Percentiles rank a stretch among this genome's conserved stretches.
Evolutionary conservation across 2,113 vertebrate genomes (phyloP).

Genomic region (Cariama cristata): DNA sequence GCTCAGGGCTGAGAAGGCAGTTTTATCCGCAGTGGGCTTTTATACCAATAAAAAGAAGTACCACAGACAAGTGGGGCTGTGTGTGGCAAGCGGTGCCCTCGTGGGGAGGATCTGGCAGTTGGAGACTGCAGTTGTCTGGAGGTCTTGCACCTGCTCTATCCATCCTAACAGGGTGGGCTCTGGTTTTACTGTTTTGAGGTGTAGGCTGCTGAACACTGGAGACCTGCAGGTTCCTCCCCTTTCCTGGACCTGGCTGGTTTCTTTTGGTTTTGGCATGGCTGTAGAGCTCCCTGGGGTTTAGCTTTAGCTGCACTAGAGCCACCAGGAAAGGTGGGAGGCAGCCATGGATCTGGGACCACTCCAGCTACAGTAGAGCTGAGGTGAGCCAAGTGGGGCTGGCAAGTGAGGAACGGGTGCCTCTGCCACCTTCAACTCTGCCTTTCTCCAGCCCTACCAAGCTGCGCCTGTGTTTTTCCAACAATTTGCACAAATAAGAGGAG

Average conservation of each 20-base stretch:
- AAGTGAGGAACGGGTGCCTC: not conserved
- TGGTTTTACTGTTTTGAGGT: not conserved
- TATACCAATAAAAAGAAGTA: slow-evolving; percentile 61
- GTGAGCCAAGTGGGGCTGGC: not conserved
- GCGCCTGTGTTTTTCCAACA: not conserved
- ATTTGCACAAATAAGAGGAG: slow-evolving; percentile 54
- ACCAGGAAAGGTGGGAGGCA: not conserved
- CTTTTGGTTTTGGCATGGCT: not conserved
- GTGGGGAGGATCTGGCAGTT: not conserved
- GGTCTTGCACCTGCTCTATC: not conserved
- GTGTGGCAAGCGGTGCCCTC: rapidly evolving
- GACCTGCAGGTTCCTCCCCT: not conserved
- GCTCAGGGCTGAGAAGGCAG: slow-evolving; percentile 10
- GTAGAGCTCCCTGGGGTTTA: not conserved
- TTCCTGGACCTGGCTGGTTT: rapidly evolving
- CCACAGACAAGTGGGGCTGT: not conserved
- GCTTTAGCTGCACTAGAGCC: not conserved
- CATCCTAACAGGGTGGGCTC: not conserved
- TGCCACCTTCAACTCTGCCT: not conserved
- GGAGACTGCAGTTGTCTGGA: not conserved
- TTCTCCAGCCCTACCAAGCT: not conserved
- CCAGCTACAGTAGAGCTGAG: rapidly evolving
- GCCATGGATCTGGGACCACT: rapidly evolving
- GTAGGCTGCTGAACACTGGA: not conserved
- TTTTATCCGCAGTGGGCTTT: slow-evolving; percentile 54